Conservation (phyloP, 1,140 invertebrate genomes). For the Elymnias hypermnestra region DNA sequence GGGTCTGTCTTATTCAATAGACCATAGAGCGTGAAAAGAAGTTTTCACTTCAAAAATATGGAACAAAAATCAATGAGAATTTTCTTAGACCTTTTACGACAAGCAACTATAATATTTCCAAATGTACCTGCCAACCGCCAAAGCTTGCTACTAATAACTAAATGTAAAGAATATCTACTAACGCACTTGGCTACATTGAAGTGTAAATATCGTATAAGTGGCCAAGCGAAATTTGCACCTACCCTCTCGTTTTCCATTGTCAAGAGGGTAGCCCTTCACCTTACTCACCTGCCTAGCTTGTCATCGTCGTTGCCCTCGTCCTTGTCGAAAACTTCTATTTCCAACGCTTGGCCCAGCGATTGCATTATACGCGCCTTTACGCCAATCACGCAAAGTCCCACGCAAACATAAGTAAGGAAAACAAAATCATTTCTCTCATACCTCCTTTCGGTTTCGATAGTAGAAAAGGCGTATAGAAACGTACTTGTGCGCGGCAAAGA, state of each 20-base stretch:
- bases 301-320: constrained; percentile 92
- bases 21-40: too few species aligned
- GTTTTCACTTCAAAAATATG: too few species aligned
- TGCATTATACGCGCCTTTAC: constrained; percentile 67
- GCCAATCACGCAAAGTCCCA: constrained; percentile 43
- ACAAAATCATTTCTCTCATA: constrained; percentile 49
- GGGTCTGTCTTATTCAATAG: too few species aligned
- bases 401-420: constrained; percentile 67
- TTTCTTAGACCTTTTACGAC: too few species aligned
- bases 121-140: too few species aligned
- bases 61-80: too few species aligned
- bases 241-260: not conserved
- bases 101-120: too few species aligned
- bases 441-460: not conserved
- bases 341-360: constrained; percentile 83
- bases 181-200: too few species aligned
- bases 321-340: constrained; percentile 87
- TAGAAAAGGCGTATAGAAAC: not conserved
- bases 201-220: too few species aligned
- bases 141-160: too few species aligned
- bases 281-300: constrained; percentile 85
- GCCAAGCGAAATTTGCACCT: constrained; percentile 8
- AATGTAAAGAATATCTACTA: too few species aligned
- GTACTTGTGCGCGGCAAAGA: not conserved
- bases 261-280: constrained; percentile 18